A percentile compares a stretch with the other conserved stretches of the same genome.
Conservation (phyloP, 1,140 invertebrate species). For the Philaenus spumarius region DNA sequence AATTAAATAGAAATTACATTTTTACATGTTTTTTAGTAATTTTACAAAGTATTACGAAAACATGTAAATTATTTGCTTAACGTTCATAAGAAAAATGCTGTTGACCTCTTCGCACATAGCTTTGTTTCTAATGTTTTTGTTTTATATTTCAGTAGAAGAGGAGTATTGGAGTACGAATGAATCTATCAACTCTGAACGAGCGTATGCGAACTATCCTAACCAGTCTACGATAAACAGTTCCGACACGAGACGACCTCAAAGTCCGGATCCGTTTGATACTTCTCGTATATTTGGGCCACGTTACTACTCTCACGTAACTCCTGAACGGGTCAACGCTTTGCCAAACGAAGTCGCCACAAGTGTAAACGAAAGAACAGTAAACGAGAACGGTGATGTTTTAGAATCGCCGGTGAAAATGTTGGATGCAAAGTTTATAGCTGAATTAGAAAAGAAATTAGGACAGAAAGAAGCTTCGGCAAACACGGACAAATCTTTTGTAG, state of each 20-base stretch:
- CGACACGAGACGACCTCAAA: neutral
- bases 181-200: neutral
- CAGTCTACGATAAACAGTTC: neutral
- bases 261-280: slow-evolving; percentile 56
- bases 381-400: neutral
- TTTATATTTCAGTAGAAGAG: slow-evolving; percentile 28
- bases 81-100: too few relatives aligned
- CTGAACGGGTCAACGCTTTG: slow-evolving; percentile 26
- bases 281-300: slow-evolving; percentile 40
- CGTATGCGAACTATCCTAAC: slow-evolving; percentile 6
- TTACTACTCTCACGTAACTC: slow-evolving; percentile 43
- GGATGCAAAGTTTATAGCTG: slow-evolving; percentile 51
- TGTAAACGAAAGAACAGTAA: neutral
- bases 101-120: too few relatives aligned
- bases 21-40: too few relatives aligned
- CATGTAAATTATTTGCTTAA: too few relatives aligned
- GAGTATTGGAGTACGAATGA: slow-evolving; percentile 8
- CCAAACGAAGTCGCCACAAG: neutral
- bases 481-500: slow-evolving; percentile 34
- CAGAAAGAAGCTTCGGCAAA: slow-evolving; percentile 46
- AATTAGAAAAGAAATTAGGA: slow-evolving; percentile 53
- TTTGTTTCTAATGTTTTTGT: too few relatives aligned
- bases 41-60: too few relatives aligned
- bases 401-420: slow-evolving; percentile 34
- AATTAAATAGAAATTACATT: too few relatives aligned